phyloP scores from a whole-genome alignment of 2,797 vertebrate species.

The Aviceda leuphotes region DNA sequence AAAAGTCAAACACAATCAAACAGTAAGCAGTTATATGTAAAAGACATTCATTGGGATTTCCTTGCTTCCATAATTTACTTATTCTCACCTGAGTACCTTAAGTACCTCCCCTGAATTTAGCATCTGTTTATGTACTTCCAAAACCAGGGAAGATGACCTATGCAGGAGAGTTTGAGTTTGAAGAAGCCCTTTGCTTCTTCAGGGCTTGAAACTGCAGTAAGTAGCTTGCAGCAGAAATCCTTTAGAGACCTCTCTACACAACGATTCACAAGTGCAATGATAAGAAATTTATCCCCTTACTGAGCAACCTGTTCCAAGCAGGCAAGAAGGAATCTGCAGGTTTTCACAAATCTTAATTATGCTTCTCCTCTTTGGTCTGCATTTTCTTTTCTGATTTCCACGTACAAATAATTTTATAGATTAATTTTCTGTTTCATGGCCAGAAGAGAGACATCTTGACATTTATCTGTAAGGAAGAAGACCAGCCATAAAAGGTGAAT shows the following conservation, averaged over 20 bases:
- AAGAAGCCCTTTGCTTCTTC: background rate
- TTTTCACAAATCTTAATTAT: background rate
- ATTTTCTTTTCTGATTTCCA: background rate
- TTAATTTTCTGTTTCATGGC: background rate
- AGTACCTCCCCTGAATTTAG: background rate
- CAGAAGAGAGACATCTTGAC: background rate
- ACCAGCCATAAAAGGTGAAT: background rate
- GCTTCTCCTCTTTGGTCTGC: background rate
- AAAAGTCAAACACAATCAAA: background rate
- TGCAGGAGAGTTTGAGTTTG: background rate
- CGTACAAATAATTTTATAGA: rapidly evolving
- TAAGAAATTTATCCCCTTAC: background rate
- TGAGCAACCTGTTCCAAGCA: background rate
- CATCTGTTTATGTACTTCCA: background rate
- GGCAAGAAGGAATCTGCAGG: background rate
- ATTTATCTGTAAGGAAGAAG: background rate
- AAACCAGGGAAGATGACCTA: background rate
- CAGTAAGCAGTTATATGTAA: background rate
- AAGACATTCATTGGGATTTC: background rate
- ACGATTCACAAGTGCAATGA: background rate
- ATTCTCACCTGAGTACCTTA: background rate
- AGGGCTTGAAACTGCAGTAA: background rate
- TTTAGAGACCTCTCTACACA: background rate
- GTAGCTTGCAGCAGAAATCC: background rate
- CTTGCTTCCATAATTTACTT: background rate